These are phyloP conservation scores for Rhinogobius similis DNA, from an alignment of 2,113 vertebrate species.

Conservation along the genomic window DNA sequence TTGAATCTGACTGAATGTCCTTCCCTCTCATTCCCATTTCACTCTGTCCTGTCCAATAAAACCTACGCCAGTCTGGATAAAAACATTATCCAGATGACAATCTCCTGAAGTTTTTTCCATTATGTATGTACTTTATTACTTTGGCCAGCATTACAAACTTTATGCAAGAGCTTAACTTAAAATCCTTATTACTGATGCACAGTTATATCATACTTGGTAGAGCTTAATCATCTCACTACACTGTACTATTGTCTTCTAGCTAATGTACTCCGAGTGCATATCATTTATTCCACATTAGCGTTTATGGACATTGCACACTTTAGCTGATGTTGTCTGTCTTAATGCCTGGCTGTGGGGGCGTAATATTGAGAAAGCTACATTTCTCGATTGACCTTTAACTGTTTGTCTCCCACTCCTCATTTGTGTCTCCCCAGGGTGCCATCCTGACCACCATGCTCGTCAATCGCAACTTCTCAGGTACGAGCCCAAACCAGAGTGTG, in stretches of 20 bases:
- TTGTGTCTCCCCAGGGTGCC: slow-evolving; percentile 81
- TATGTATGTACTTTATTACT: not conserved
- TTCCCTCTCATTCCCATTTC: too few species aligned
- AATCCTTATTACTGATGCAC: not conserved
- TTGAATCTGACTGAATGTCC: too few species aligned
- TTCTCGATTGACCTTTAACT: slow-evolving; percentile 4
- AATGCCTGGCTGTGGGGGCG: not conserved
- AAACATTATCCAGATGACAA: too few species aligned
- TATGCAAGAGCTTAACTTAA: not conserved
- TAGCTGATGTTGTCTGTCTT: not conserved
- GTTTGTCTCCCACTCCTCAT: slow-evolving; percentile 13
- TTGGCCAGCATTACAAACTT: not conserved
- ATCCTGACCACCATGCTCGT: slow-evolving; percentile 97
- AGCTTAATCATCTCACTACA: not conserved
- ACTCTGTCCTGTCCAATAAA: too few species aligned
- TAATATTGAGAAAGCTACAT: not conserved
- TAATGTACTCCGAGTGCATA: not conserved
- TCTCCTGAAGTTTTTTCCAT: too few species aligned
- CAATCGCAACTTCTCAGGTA: slow-evolving; percentile 98
- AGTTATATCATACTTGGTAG: too few species aligned
- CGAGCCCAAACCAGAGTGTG: slow-evolving; percentile 19
- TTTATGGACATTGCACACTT: not conserved
- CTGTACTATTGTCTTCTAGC: not conserved
- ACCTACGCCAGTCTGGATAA: too few species aligned
- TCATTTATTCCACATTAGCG: not conserved